A percentile compares a stretch with the other conserved stretches of the same genome.
Conservation (phyloP, 2,113 vertebrate species). For the Malurus cyaneus region DNA sequence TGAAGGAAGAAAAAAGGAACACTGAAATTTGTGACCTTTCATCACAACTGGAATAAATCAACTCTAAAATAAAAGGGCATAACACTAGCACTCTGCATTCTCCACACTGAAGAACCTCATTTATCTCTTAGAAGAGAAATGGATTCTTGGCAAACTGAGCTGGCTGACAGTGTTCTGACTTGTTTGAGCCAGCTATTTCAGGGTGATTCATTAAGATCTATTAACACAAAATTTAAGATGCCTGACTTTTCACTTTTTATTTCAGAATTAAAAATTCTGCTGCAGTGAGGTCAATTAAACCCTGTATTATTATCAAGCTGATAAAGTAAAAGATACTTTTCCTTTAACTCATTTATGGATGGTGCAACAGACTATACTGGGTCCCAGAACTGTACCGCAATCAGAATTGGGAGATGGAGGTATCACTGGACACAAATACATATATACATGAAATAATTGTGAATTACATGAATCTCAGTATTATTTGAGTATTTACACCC, state of each 20-base stretch:
- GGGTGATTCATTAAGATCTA: constrained; percentile 70
- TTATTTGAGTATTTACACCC: neutral
- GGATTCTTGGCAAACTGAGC: constrained; percentile 66
- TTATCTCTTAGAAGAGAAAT: constrained; percentile 34
- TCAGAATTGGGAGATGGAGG: neutral
- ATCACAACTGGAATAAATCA: constrained; percentile 53
- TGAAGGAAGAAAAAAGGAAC: constrained; percentile 22
- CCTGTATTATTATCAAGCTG: constrained; percentile 55
- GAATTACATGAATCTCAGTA: neutral
- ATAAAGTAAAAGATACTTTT: constrained; percentile 35
- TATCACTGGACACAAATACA: neutral
- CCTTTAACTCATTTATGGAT: constrained; percentile 17
- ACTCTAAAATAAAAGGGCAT: constrained; percentile 37
- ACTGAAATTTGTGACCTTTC: constrained; percentile 47
- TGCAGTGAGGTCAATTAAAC: constrained; percentile 71
- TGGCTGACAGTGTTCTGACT: constrained; percentile 52
- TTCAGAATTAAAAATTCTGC: constrained; percentile 71
- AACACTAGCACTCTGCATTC: constrained; percentile 18
- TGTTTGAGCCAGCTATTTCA: constrained; percentile 73
- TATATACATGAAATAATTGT: neutral
- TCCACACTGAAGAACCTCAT: constrained; percentile 35
- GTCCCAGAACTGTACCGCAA: neutral
- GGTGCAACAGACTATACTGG: neutral
- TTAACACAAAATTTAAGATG: constrained; percentile 73
- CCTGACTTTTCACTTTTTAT: constrained; percentile 67